Evolutionary conservation across 2,113 vertebrate species (phyloP).

Genomic region (Rana temporaria): DNA sequence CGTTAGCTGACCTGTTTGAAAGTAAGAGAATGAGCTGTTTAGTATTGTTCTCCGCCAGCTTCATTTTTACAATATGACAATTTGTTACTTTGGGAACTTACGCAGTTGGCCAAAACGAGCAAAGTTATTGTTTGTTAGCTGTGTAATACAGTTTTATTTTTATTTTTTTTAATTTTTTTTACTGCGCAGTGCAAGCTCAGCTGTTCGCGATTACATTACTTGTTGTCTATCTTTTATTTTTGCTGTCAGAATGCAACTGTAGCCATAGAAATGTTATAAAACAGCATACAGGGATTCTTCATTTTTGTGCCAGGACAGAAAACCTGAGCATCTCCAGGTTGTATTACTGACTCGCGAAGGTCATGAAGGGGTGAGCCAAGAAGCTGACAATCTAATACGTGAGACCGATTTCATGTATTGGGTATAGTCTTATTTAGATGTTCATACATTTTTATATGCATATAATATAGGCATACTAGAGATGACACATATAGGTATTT

Average conservation of each 20-base stretch:
- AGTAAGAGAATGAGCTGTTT: constrained; percentile 31
- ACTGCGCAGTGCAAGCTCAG: background rate
- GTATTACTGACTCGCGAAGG: background rate
- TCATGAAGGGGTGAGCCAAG: background rate
- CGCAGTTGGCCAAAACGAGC: background rate
- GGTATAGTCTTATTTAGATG: background rate
- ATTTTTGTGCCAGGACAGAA: background rate
- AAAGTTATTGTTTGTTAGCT: background rate
- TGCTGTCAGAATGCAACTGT: constrained; percentile 14
- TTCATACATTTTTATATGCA: background rate
- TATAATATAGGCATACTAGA: background rate
- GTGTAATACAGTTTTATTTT: background rate
- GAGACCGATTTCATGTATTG: background rate
- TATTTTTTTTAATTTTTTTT: background rate
- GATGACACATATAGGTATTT: background rate
- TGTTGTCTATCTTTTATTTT: constrained; percentile 21
- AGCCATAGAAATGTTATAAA: constrained; percentile 1
- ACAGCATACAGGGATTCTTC: background rate
- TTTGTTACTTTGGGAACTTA: background rate
- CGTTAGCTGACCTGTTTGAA: constrained; percentile 19
- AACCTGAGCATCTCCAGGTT: constrained; percentile 1
- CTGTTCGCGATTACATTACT: constrained; percentile 6
- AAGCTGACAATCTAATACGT: background rate
- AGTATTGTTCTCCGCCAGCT: background rate
- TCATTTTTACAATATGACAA: background rate